phyloP scores from a whole-genome alignment of 1,140 invertebrate species.

The Euura lappo region DNA sequence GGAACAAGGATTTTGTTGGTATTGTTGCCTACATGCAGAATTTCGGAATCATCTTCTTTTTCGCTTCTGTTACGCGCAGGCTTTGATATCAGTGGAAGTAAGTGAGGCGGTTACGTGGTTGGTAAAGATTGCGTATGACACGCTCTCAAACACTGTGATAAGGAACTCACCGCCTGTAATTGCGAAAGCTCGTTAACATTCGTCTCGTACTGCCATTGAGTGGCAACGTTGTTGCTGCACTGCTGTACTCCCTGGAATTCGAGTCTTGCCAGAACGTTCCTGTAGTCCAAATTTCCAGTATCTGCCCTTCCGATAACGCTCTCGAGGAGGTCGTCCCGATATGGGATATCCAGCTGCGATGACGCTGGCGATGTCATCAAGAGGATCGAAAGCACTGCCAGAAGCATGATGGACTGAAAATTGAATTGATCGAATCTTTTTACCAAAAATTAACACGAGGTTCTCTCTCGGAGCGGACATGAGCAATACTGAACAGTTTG shows the following conservation, averaged over 20 bases:
- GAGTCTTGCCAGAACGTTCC: conserved; percentile 68
- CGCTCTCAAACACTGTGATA: conserved; percentile 26
- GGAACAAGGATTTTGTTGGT: too few species aligned
- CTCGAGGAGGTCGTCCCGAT: conserved; percentile 29
- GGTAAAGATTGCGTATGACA: too few species aligned
- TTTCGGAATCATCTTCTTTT: too few species aligned
- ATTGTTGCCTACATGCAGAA: too few species aligned
- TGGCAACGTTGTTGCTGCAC: conserved; percentile 81
- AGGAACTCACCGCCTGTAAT: conserved; percentile 76
- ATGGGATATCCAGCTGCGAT: conserved; percentile 50
- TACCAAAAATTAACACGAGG: not conserved
- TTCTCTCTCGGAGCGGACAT: not conserved
- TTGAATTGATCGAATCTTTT: not conserved
- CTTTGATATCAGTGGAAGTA: too few species aligned
- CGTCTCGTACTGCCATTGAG: conserved; percentile 88
- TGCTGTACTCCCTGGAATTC: conserved; percentile 77
- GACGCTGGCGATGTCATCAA: conserved; percentile 21
- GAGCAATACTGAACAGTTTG: too few species aligned
- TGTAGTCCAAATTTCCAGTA: conserved; percentile 35
- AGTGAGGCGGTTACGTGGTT: too few species aligned
- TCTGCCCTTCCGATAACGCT: conserved; percentile 36
- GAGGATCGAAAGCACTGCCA: conserved; percentile 26
- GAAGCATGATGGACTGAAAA: conserved; percentile 18
- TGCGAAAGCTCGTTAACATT: conserved; percentile 84
- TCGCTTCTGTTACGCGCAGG: too few species aligned